phyloP scores from a whole-genome alignment of 2,113 vertebrate species.

The Macquaria australasica region DNA sequence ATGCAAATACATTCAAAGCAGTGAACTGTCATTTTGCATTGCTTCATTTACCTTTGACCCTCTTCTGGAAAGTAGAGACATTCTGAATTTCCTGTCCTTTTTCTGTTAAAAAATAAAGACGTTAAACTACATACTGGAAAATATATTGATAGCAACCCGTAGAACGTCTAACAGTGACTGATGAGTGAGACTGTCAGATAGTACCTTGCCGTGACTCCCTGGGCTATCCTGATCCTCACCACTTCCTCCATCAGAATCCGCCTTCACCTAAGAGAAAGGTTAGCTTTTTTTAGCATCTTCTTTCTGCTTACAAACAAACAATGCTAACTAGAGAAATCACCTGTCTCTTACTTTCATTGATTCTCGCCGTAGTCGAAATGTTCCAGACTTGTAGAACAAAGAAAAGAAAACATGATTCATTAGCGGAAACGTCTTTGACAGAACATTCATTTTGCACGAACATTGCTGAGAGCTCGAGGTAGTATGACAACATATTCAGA shows the following conservation, averaged over 20 bases:
- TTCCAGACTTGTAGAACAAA: conserved; percentile 69
- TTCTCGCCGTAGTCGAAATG: conserved; percentile 77
- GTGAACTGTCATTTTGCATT: not conserved
- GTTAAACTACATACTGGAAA: not conserved
- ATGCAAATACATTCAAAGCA: not conserved
- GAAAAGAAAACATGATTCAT: not conserved
- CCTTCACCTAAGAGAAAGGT: conserved; percentile 14
- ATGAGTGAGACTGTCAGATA: fast-evolving
- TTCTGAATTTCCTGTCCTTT: conserved; percentile 62
- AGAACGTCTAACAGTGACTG: not conserved
- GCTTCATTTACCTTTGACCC: conserved; percentile 74
- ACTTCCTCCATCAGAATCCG: conserved; percentile 53
- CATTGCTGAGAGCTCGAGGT: not conserved
- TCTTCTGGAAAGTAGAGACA: conserved; percentile 64
- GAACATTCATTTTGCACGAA: not conserved
- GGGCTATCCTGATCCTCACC: conserved; percentile 53
- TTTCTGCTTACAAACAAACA: not conserved
- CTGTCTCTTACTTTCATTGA: conserved; percentile 64
- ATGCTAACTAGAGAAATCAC: not conserved
- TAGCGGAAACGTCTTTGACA: not conserved
- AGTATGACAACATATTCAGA: not conserved
- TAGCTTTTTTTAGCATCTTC: not conserved
- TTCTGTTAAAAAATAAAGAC: conserved; percentile 63
- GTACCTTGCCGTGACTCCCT: conserved; percentile 48
- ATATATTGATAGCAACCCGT: not conserved